Evolutionary conservation across 2,888 invertebrate species (phyloP), one percentile per base, ranked within the genome.

Genomic region (Cataglyphis rosenhaueri): DNA sequence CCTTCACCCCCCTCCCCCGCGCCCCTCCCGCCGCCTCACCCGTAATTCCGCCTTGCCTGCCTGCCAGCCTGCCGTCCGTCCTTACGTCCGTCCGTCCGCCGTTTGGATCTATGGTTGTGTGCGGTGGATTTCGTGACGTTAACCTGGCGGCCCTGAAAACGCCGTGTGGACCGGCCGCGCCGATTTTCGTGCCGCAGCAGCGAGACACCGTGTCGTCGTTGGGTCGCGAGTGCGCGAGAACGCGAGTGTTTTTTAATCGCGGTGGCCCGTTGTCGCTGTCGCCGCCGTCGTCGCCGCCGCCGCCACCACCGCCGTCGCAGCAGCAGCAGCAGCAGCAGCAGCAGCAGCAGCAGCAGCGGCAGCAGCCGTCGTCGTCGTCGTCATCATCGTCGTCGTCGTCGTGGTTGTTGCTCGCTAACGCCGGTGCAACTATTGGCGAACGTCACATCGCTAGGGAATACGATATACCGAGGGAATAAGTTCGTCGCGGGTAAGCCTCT

Each of bases 61-160:
- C 88, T 89, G 89, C 91, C 91, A 88, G 90, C 92, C 91, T 88
- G 91, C 91, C 90, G 91, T 91, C 92, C 92, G 92, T 92, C 91
- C 91, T 91, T 91, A 90, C 92, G 90, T 92, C 91, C 92, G 91
- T 92, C 92, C 92, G 92, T 93, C 92, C 92, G 91, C 87, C 92
- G 90, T 91, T 92, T 89, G 87, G 91, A 91, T 92, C 85, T 91
- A 89, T 91, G 91, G 88, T 90, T 91, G 90, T 90, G 92, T 90
- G 78, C 87, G 87, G 90, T 92, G 90, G 88, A 91, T 89, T 89
- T 90, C 92, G 93, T 92, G 93, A 94, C 93, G 94, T 94, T 94
- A 93, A 94, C 94, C 94, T 92, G 94, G 92, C 94, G 94, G 94
- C 94, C 94, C 94, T 94, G 94, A 94, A 94, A 94, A 93, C 90